phyloP scores from a whole-genome alignment of 2,113 vertebrate species.

The Percopsis transmontana region DNA sequence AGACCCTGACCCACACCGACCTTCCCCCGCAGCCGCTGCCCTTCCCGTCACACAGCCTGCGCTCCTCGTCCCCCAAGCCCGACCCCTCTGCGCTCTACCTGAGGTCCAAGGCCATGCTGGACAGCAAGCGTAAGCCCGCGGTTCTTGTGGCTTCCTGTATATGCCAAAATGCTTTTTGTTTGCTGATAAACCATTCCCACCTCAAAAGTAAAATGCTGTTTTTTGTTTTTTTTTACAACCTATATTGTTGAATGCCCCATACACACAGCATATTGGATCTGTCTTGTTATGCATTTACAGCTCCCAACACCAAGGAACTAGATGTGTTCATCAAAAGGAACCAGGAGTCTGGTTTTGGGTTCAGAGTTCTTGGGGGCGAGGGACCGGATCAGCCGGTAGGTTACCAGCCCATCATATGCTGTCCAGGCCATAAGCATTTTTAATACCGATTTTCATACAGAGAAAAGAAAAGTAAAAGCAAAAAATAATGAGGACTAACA shows the following conservation, averaged over 20 bases:
- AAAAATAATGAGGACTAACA: too few species aligned
- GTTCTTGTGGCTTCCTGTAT: too few species aligned
- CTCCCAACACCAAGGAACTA: slow-evolving; percentile 92
- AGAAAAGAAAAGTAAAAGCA: too few species aligned
- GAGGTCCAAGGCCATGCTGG: slow-evolving; percentile 90
- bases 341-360: slow-evolving; percentile 96
- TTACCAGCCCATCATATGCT: not conserved
- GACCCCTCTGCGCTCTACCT: slow-evolving; percentile 95
- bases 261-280: slow-evolving; percentile 2
- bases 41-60: slow-evolving; percentile 78
- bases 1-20: slow-evolving; percentile 78
- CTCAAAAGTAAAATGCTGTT: too few species aligned
- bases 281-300: slow-evolving; percentile 64
- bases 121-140: slow-evolving; percentile 90
- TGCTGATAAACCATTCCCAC: too few species aligned
- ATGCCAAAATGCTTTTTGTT: too few species aligned
- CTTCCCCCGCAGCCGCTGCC: slow-evolving; percentile 83
- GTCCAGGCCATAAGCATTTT: not conserved
- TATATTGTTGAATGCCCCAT: too few species aligned
- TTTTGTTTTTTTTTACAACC: too few species aligned
- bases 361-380: slow-evolving; percentile 95
- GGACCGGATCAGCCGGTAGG: slow-evolving; percentile 92
- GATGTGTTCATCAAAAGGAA: slow-evolving; percentile 94
- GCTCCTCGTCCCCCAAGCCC: slow-evolving; percentile 87
- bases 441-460: not conserved